These are phyloP conservation scores for Ichneumon xanthorius DNA, from an alignment of 2,888 invertebrate genomes.

Conservation along the genomic window DNA sequence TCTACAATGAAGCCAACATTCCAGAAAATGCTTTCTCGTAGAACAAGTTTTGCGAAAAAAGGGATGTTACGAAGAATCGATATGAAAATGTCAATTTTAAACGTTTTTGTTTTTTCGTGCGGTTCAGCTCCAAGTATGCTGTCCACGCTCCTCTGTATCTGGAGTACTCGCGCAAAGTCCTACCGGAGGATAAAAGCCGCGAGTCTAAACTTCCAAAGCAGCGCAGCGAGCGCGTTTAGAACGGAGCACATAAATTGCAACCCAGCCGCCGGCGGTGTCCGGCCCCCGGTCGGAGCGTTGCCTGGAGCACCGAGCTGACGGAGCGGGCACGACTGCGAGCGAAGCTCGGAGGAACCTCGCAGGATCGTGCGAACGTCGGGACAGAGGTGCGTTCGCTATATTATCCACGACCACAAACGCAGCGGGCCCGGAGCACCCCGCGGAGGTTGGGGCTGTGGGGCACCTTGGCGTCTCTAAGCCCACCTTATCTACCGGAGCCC, in stretches of 20 bases:
- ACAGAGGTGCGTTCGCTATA: slow-evolving; percentile 29
- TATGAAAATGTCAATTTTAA: neutral
- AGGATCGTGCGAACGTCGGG: slow-evolving; percentile 67
- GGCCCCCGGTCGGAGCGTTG: slow-evolving; percentile 69
- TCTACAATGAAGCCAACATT: no score
- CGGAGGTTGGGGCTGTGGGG: slow-evolving; percentile 73
- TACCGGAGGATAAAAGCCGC: neutral
- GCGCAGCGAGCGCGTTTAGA: slow-evolving; percentile 55
- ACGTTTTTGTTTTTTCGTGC: neutral
- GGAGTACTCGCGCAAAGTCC: neutral
- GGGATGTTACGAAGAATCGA: no score
- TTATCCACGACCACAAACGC: slow-evolving; percentile 16
- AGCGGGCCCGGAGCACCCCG: slow-evolving; percentile 64
- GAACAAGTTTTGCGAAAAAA: no score
- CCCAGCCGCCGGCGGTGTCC: slow-evolving; percentile 66
- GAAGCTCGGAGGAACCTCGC: slow-evolving; percentile 56
- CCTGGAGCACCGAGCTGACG: slow-evolving; percentile 67
- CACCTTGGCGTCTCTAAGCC: slow-evolving; percentile 78
- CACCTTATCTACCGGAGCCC: slow-evolving; percentile 74
- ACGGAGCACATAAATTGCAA: slow-evolving; percentile 77
- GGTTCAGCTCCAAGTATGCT: neutral
- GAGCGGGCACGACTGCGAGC: slow-evolving; percentile 49
- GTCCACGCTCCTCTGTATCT: neutral
- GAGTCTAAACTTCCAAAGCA: slow-evolving; percentile 71
- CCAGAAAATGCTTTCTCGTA: no score